These are phyloP conservation scores for Athripsodes cinereus DNA, from an alignment of 2,888 invertebrate species.

Conservation along the genomic window DNA sequence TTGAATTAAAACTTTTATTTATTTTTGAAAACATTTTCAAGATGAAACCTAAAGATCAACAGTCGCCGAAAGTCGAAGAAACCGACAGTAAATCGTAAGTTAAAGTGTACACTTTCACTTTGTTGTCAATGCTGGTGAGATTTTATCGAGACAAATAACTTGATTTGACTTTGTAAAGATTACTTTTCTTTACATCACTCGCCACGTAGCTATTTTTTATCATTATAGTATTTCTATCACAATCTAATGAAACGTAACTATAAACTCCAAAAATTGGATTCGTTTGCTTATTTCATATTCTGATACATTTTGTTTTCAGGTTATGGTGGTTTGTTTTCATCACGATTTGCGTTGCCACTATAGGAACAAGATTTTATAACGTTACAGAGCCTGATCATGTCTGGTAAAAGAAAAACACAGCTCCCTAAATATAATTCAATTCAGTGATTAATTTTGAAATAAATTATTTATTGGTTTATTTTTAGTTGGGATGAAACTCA, in stretches of 20 bases:
- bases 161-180: too few species aligned
- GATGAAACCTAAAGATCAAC: slow-evolving; percentile 10
- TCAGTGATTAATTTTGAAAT: neutral
- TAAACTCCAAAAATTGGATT: too few species aligned
- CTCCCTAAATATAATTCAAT: slow-evolving; percentile 1
- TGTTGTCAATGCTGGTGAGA: neutral
- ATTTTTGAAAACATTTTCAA: neutral
- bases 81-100: slow-evolving; percentile 16
- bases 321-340: slow-evolving; percentile 64
- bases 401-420: slow-evolving; percentile 59
- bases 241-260: too few species aligned
- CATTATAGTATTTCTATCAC: too few species aligned
- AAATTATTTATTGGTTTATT: neutral
- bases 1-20: neutral
- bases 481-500: slow-evolving; percentile 95
- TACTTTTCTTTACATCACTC: too few species aligned
- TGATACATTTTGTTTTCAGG: slow-evolving; percentile 31
- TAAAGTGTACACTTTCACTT: neutral
- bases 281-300: too few species aligned
- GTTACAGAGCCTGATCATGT: slow-evolving; percentile 90
- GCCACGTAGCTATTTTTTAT: too few species aligned
- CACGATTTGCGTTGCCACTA: slow-evolving; percentile 58
- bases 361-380: slow-evolving; percentile 79
- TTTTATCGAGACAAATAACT: too few species aligned
- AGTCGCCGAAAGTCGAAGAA: neutral